These are phyloP conservation scores for Siderastrea siderea DNA, from an alignment of 92 coral and sea anemone species.

Conservation along the genomic window DNA sequence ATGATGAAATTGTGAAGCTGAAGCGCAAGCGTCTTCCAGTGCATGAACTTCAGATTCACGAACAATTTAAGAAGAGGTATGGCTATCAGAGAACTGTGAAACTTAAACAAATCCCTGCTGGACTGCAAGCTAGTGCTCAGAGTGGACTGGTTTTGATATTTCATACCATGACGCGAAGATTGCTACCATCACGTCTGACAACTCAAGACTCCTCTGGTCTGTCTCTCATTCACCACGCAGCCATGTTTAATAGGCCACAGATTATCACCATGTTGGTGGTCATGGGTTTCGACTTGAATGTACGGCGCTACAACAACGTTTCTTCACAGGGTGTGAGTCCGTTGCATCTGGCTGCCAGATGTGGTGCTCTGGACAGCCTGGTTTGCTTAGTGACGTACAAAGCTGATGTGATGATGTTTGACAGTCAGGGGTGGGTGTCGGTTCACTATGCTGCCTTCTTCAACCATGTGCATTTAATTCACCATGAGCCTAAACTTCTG, in stretches of 20 bases:
- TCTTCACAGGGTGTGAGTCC: conserved; percentile 95
- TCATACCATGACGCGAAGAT: conserved; percentile 86
- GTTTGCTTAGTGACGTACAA: conserved; percentile 95
- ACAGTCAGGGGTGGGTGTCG: conserved; percentile 96
- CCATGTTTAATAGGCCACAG: conserved; percentile 97
- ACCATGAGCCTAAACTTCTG: conserved; percentile 84
- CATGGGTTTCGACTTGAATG: conserved; percentile 95
- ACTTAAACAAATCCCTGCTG: conserved; percentile 94
- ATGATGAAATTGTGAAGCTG: conserved; percentile 93
- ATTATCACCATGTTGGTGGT: conserved; percentile 91
- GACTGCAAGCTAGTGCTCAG: conserved; percentile 92
- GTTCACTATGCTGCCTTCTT: conserved; percentile 95
- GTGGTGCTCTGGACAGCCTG: conserved; percentile 98
- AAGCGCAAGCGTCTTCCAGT: conserved; percentile 94
- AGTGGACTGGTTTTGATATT: conserved; percentile 92
- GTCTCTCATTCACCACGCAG: conserved; percentile 98
- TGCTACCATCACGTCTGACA: conserved; percentile 95
- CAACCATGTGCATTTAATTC: conserved; percentile 93
- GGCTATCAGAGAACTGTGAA: conserved; percentile 95
- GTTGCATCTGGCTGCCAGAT: conserved; percentile 92
- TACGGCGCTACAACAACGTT: conserved; percentile 89
- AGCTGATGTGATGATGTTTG: conserved; percentile 92
- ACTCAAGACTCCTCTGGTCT: conserved; percentile 95
- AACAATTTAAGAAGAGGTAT: conserved; percentile 95
- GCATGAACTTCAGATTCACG: conserved; percentile 93